Evolutionary conservation across 2,888 invertebrate genomes (phyloP), one percentile per base, ranked within the genome.

Genomic region (Idaea straminata): DNA sequence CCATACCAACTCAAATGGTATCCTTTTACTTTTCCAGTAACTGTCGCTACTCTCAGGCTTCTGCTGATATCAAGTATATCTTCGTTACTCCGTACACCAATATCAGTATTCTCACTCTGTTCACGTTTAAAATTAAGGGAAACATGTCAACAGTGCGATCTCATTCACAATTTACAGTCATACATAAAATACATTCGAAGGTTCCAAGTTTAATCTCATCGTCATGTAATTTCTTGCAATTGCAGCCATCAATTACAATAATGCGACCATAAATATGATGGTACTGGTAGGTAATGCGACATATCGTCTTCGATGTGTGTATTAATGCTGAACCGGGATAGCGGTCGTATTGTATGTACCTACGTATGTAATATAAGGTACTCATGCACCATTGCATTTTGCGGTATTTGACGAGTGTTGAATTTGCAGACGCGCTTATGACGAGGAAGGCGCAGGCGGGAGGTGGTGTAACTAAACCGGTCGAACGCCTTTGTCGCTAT

Each of bases 391-490:
- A 83, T 82, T 86, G 84, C 84, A 82, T 82, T 79, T 83, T 85
- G 87, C 81, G 83, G 86, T 86, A 87, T 91, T 90, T 89, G 90
- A 90, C 84, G 89, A 87, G 85, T 89, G 87, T 84, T 74, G 86
- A 89, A 89, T 89, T 88, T 89, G 87, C 89, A 88, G 90, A 91
- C 87, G 87, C 85, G 83, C 85, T 86, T 88, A 87, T 91, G 90
- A 89, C 79, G 86, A 81, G 73, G 76, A 66, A 74, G 77, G 76
- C 72, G 76, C 65, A 74, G 77, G 76, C 72, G 83, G 83, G 82
- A 83, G 83, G 85, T 83, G 86, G 82, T 82, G 87, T 83, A 83
- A 87, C 85, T 78, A 75, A 92, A 92, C 92, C 92, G 92, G 92
- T 91, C 84, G 86, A 75, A 86, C 88, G 86, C 89, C 88, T 90